Evolutionary conservation across 2,113 vertebrate genomes (phyloP), one percentile per base, ranked within the genome.

Genomic region (Hoplias malabaricus): DNA sequence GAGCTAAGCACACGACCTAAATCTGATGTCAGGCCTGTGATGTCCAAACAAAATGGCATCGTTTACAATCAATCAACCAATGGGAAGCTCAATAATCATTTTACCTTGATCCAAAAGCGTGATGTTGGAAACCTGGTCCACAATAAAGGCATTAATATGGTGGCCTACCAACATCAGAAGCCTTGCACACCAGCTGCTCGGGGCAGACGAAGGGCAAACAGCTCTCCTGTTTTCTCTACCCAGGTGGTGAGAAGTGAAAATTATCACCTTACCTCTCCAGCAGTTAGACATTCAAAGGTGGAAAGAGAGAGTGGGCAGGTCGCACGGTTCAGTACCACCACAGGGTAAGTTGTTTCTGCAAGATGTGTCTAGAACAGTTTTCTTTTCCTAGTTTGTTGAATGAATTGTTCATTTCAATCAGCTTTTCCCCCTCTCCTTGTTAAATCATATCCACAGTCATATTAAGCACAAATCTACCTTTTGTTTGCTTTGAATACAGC

Each of bases 171-270:
- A 40, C 90, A 89, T 6, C 88, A 89, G 83, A 91, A 87, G 33
- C 23, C 65, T 9, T 4, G 77, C 13, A 38, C 82, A 0, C 73
- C 34, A 0, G 86, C 86, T 6, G 76, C 70, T 38, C 86, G 90
- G 4, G 90, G 92, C 7, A 63, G 91, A 48, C 82, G 89, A 27
- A 80, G 90, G 34, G 86, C 88, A 0, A 72, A 89, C 85, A 89
- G 89, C 82, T 83, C 91, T 0, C 91, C 88, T 0, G 84, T 91
- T 0, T 92, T 86, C 83, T 87, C 89, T 36, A 87, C 90, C 1
- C 21, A 90, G 67, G 78, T 92, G 83, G 87, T 91, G 23, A 88
- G 89, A 75, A 90, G 90, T 7, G 89, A 90, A 80, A 91, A 75
- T 82, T 92, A 92, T 86, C 88, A 77, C 77, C 83, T 89, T 77